Evolutionary conservation across 2,797 vertebrate genomes (phyloP), one percentile per base, ranked within the genome.

Genomic region (Enteromius anoplus): DNA sequence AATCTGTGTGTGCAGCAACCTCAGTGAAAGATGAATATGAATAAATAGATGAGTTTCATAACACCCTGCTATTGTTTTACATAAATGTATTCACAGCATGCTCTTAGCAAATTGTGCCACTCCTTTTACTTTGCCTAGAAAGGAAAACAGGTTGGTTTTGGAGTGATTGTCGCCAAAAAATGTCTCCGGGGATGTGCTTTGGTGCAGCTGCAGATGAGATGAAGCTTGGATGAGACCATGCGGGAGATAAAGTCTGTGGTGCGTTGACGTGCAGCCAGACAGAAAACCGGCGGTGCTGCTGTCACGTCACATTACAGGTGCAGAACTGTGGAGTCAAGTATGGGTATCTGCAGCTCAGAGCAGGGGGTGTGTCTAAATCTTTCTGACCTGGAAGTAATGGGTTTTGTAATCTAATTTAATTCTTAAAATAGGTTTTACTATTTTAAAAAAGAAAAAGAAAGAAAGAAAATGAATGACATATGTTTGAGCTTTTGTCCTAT

Each of bases 151-250:
- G 32, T 23, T 37, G 8, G 29, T 81, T 80, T 82, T 7, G 15
- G 29, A 65, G 19, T 58, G n/a, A 75, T 47, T n/a, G 10, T 65
- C 55, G 45, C 73, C 68, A 15, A 14, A 40, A 81, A 51, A 19
- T 21, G 14, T 76, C 47, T 76, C n/a, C 4, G 14, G 72, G 72
- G 81, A 64, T 64, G 72, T 75, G 12, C 45, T 81, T 47, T 53
- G 80, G 58, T 64, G 80, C 80, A 82, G 80, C 81, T 82, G 72
- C 15, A 12, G 62, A 76, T 75, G 80, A 64, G 58, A 73, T 81
- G 69, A 60, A 42, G 37, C 37, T 77, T 8, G 34, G 19, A 51
- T 34, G 55, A 80, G 76, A 73, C 40, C 15, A 21, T 65, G 75
- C 58, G 51, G 72, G 72, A 75, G 72, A 75, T 75, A 0, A 58